Evolutionary conservation across 1,140 invertebrate genomes (phyloP).

Genomic region (Pomacea maculata): DNA sequence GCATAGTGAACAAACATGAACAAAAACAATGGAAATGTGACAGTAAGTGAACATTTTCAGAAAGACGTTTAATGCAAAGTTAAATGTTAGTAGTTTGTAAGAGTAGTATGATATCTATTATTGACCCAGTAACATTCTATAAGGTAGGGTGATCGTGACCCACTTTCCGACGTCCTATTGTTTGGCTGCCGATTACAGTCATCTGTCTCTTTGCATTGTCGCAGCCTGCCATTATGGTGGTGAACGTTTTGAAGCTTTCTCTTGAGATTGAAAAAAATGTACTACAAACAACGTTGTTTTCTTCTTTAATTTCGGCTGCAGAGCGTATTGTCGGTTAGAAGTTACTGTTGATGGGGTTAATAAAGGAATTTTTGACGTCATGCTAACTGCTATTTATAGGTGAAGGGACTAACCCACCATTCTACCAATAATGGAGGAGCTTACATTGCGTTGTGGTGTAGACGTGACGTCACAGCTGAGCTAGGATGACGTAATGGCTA

Average conservation of each 20-base stretch:
- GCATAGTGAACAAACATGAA: no score
- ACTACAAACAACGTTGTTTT: background rate
- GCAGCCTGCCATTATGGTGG: background rate
- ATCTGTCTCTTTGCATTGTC: background rate
- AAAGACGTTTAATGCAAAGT: no score
- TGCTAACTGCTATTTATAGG: background rate
- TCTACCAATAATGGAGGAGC: background rate
- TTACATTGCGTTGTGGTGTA: background rate
- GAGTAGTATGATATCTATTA: no score
- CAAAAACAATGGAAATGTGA: no score
- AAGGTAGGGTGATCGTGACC: no score
- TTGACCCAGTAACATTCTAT: no score
- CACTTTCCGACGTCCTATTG: no score
- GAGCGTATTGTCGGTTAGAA: background rate
- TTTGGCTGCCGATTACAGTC: no score
- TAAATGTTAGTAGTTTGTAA: no score
- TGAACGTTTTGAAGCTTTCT: background rate
- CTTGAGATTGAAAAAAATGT: background rate
- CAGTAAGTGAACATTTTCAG: no score
- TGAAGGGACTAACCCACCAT: conserved; percentile 3
- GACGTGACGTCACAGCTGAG: background rate
- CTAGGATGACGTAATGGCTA: background rate
- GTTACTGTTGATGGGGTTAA: conserved; percentile 1
- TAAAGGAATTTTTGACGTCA: background rate
- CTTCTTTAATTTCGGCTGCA: background rate